Conservation (phyloP, 2,888 invertebrate species). For the Leptinotarsa juncta region DNA sequence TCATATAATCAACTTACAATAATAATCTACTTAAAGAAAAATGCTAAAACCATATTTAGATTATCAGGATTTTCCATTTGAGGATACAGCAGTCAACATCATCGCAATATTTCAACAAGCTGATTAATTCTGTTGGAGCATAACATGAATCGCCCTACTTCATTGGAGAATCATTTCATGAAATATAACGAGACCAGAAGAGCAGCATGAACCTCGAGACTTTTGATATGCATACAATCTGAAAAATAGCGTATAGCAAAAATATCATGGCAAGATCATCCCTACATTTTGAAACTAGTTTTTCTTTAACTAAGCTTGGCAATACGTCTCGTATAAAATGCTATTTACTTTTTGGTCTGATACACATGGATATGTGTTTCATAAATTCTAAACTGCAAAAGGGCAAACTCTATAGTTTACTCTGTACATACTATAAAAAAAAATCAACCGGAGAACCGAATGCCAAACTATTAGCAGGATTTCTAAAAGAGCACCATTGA, state of each 20-base stretch:
- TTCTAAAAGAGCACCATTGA: constrained; percentile 42
- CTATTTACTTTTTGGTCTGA: constrained; percentile 55
- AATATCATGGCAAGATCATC: constrained; percentile 51
- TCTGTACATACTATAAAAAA: constrained; percentile 20
- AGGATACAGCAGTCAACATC: neutral
- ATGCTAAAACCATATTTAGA: constrained; percentile 20
- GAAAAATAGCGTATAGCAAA: constrained; percentile 55
- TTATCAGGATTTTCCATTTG: neutral
- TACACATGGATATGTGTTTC: constrained; percentile 57
- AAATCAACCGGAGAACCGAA: constrained; percentile 38
- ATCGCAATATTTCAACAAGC: neutral
- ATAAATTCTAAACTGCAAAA: constrained; percentile 42
- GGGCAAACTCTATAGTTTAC: constrained; percentile 9
- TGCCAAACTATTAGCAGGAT: constrained; percentile 12
- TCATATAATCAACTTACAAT: constrained; percentile 23
- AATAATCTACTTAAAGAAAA: neutral
- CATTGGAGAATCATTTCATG: neutral
- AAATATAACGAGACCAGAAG: neutral
- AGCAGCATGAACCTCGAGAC: constrained; percentile 12
- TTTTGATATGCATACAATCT: constrained; percentile 54
- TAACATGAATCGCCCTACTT: neutral
- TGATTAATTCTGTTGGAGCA: neutral
- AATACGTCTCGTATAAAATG: constrained; percentile 56
- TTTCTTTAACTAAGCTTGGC: constrained; percentile 58
- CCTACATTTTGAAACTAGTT: constrained; percentile 43